Evolutionary conservation across 2,888 invertebrate species (phyloP), one percentile per base, ranked within the genome.

Genomic region (Diachrysia chrysitis): DNA sequence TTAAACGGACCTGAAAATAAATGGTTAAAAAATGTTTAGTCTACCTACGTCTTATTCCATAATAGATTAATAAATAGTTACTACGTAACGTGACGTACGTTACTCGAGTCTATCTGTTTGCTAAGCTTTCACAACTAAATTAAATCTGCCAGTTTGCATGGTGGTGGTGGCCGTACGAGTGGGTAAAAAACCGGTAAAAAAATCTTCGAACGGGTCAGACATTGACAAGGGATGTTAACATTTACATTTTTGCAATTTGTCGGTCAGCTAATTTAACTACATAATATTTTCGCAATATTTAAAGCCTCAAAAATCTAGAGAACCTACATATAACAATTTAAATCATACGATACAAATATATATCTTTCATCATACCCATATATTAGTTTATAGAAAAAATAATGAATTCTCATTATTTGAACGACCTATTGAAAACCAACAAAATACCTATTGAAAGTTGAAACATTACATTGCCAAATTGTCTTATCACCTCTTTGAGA

Each of bases 391-490:
- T n/a, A 14, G 14, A n/a, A 32, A 35, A 55, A 58, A 16, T 14
- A n/a, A 1, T 54, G 25, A 35, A 37, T 14, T 55, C 19, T 37
- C 66, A 78, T 87, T 89, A 92, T 90, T 90, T 91, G 91, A 90
- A 92, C 85, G 62, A 55, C 65, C 5, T 3, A 25, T 25, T 25
- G 66, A 65, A 21, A 67, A 85, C 89, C 87, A 87, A 76, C 87
- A 90, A 89, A 90, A 89, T 78, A 79, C 80, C 90, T 92, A 91
- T 42, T 74, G 90, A 90, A 92, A 89, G 91, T 42, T 74, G 90
- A 90, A 92, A 89, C 85, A 77, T 89, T 88, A 90, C 89, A 88
- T 91, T 87, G 87, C 81, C 89, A 89, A 90, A 90, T 89, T 86
- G 86, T 88, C 90, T 77, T 79, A 74, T 93, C 93, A 93, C 94